Evolutionary conservation across 2,888 invertebrate genomes (phyloP).

Genomic region (Apamea crenata): DNA sequence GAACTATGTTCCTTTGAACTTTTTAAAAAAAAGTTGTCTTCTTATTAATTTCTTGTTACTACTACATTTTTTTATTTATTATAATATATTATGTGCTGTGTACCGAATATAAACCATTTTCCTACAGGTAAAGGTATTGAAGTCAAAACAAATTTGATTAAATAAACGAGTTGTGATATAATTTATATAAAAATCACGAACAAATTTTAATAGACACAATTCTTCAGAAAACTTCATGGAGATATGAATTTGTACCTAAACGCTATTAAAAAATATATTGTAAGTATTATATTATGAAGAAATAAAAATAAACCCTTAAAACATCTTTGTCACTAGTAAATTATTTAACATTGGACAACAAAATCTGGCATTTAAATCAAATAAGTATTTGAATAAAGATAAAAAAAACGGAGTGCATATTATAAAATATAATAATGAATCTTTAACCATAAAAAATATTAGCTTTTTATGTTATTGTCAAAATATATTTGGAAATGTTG

Average conservation of each 20-base stretch:
- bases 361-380: not conserved
- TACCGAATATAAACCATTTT: not conserved
- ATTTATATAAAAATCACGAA: conserved; percentile 45
- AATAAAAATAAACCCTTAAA: conserved; percentile 13
- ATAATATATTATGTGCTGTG: not conserved
- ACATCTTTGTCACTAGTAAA: conserved; percentile 11
- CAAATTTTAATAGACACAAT: conserved; percentile 29
- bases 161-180: conserved; percentile 56
- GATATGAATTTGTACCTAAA: conserved; percentile 25
- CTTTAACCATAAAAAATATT: not conserved
- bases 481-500: conserved; percentile 1
- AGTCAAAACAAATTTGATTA: conserved; percentile 44
- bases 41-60: not conserved
- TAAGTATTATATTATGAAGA: conserved; percentile 15
- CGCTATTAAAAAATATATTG: conserved; percentile 4
- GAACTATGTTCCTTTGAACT: not conserved
- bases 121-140: conserved; percentile 37
- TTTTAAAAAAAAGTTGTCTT: not conserved
- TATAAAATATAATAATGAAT: not conserved
- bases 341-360: conserved; percentile 27
- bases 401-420: not conserved
- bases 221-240: conserved; percentile 23
- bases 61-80: not conserved
- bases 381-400: not conserved
- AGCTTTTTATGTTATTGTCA: not conserved